Percentiles rank a stretch among this genome's conserved stretches.
Conservation (phyloP, 2,113 vertebrate species). For the Rhadina sibilatrix region DNA sequence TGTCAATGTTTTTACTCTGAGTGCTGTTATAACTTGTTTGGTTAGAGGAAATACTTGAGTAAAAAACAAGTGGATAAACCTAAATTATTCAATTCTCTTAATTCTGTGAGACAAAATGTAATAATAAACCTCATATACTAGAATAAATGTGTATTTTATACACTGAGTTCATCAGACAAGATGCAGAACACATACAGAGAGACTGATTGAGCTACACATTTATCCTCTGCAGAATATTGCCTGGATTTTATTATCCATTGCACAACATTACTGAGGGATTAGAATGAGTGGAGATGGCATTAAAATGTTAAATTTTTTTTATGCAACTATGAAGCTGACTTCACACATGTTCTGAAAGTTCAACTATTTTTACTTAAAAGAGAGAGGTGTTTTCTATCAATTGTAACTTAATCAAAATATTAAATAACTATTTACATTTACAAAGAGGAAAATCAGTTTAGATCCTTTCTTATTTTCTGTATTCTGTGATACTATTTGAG, state of each 20-base stretch:
- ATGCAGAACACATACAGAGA: neutral
- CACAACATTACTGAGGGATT: neutral
- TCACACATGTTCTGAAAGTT: neutral
- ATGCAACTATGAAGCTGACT: neutral
- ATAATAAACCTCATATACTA: neutral
- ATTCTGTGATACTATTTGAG: neutral
- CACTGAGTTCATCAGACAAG: neutral
- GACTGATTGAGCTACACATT: neutral
- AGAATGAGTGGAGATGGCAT: neutral
- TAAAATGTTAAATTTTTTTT: neutral
- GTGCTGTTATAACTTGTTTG: neutral
- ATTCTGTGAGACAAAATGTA: neutral
- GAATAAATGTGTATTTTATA: neutral
- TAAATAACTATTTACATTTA: neutral
- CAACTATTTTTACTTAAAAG: neutral
- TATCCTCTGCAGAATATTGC: neutral
- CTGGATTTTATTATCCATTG: neutral
- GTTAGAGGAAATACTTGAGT: neutral
- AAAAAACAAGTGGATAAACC: neutral
- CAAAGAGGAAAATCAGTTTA: neutral
- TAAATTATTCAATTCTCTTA: neutral
- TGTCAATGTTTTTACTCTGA: neutral
- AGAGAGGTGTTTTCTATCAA: accelerated
- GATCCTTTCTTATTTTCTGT: neutral
- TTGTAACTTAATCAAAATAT: neutral